A percentile compares a stretch with the other conserved stretches of the same genome.
phyloP scores from a whole-genome alignment of 2,113 vertebrate species.

The Accipiter cooperii region DNA sequence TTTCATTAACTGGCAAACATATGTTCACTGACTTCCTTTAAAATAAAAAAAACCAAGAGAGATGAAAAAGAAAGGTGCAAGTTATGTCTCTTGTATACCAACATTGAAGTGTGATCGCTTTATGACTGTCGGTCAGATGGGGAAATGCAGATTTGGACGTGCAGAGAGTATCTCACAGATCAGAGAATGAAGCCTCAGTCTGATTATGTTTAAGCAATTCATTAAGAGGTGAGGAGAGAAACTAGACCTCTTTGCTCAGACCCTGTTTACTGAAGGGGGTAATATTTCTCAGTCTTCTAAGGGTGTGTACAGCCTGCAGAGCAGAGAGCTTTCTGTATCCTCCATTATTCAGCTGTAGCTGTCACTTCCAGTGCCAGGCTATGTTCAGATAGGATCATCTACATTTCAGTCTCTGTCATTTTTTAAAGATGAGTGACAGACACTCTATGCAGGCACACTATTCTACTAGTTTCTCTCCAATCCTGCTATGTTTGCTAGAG shows the following conservation, averaged over 20 bases:
- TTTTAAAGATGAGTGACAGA: background rate
- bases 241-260: background rate
- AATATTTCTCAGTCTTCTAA: background rate
- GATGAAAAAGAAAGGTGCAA: background rate
- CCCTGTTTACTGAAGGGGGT: background rate
- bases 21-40: background rate
- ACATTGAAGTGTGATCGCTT: background rate
- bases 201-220: background rate
- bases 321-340: background rate
- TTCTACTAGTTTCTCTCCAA: background rate
- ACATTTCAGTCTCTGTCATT: background rate
- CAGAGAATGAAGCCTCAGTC: background rate
- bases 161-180: background rate
- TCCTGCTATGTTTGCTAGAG: background rate
- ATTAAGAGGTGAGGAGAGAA: background rate
- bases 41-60: background rate
- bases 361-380: background rate
- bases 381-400: background rate
- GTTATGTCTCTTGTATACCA: background rate
- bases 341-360: background rate
- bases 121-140: background rate
- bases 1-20: background rate
- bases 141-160: background rate
- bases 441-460: background rate
- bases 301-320: rapidly evolving